phyloP scores from a whole-genome alignment of 1,140 invertebrate genomes.

The Zaprionus nigranus region DNA sequence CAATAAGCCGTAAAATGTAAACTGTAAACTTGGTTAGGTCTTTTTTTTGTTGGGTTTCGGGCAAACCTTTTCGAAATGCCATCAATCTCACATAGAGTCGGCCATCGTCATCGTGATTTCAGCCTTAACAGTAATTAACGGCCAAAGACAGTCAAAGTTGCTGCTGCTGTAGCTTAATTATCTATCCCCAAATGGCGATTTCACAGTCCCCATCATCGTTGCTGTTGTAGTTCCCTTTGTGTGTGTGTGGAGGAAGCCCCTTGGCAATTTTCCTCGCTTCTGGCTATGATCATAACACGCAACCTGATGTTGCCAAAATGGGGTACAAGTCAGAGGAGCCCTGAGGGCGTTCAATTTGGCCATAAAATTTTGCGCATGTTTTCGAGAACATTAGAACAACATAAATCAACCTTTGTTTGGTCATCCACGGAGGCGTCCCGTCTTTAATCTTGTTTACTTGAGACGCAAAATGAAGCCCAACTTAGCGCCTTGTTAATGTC shows the following conservation, averaged over 20 bases:
- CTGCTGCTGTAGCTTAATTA: conserved; percentile 49
- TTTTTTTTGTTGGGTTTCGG: conserved; percentile 13
- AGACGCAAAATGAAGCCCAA: conserved; percentile 59
- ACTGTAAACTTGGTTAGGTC: conserved; percentile 8
- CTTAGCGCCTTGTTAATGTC: too few species aligned
- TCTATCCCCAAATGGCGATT: conserved; percentile 38
- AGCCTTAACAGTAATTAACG: conserved; percentile 66
- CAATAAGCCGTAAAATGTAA: conserved; percentile 35
- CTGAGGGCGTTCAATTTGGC: conserved; percentile 7
- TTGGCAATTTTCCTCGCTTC: conserved; percentile 16
- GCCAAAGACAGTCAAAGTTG: conserved; percentile 40
- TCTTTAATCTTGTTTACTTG: conserved; percentile 38
- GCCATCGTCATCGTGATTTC: conserved; percentile 36
- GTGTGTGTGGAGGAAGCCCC: background rate
- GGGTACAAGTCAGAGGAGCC: background rate
- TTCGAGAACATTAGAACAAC: conserved; percentile 52
- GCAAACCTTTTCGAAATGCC: conserved; percentile 67
- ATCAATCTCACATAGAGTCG: conserved; percentile 39
- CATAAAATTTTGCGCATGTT: conserved; percentile 50
- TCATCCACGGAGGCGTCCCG: conserved; percentile 40
- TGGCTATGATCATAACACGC: conserved; percentile 14
- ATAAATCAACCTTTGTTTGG: conserved; percentile 51
- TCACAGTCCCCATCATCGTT: background rate
- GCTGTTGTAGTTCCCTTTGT: background rate
- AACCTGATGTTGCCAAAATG: conserved; percentile 26